Base-by-base conservation (phyloP, 2,888 invertebrate species). In the Ferdinandea cuprea region DNA sequence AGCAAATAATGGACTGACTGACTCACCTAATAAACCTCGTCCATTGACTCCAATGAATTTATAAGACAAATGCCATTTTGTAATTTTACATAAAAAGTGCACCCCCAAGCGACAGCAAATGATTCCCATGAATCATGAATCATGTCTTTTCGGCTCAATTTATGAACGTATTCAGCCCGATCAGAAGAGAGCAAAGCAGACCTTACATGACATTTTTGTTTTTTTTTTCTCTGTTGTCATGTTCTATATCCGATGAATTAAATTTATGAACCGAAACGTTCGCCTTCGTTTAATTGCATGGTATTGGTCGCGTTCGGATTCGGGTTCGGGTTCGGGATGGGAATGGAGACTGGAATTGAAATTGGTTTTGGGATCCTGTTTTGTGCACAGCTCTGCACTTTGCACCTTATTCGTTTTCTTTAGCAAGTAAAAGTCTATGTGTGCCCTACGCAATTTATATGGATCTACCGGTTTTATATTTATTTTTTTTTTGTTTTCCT, bases 51-150 rank as follows among this genome's bases (percentile, higher is more conserved):
- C n/a, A 0, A 28, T 2, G 6, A 11, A 40, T 19, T 58, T 37
- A 58, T n/a, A 46, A 58, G n/a, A 32, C 56, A 63, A 63, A 21
- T 19, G 59, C 37, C 48, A 44, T 28, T 40, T 59, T 8, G 17
- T 28, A 9, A n/a, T n/a, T n/a, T n/a, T 35, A 28, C 7, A 25
- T 3, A 28, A 58, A 28, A 37, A 58, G 15, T 0, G 30, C 56
- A 37, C 73, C 65, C 58, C 19, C 19, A 17, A 37, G 32, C 48
- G 66, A 25, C 42, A 52, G 68, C 61, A 71, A 78, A 73, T 72
- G 78, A 83, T 68, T 61, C 66, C 63, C 59, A 83, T 83, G 83
- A 83, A 78, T 83, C 59, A 83, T 83, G 83, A 83, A 78, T 83
- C 83, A 83, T 78, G 83, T 68, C 73, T 56, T 50, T 69, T 58